phyloP scores from a whole-genome alignment of 2,113 vertebrate species.

The Sardina pilchardus region DNA sequence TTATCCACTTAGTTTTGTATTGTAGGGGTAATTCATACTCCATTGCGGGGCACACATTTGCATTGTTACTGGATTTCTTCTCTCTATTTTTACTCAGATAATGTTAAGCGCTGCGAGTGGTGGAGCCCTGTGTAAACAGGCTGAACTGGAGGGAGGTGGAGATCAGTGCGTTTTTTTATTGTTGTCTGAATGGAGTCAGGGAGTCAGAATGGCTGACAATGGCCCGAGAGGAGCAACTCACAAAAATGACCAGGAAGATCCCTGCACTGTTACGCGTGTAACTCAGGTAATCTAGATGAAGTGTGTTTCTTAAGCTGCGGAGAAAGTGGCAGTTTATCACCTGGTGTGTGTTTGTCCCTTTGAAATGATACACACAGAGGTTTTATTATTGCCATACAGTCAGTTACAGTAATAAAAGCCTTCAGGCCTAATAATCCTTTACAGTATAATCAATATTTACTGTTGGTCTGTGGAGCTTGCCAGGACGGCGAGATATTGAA shows the following conservation, averaged over 20 bases:
- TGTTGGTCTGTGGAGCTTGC: conserved; percentile 33
- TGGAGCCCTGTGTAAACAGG: background rate
- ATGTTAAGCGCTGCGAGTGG: background rate
- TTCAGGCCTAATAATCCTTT: conserved; percentile 55
- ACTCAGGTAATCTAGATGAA: conserved; percentile 21
- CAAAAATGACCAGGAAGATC: background rate
- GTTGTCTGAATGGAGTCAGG: background rate
- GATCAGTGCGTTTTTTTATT: background rate
- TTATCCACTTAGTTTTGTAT: conserved; percentile 42
- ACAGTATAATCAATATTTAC: conserved; percentile 54
- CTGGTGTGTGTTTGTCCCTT: conserved; percentile 45
- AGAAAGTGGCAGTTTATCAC: conserved; percentile 36
- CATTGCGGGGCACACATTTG: conserved; percentile 13
- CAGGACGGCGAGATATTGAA: conserved; percentile 44
- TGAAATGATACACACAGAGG: conserved; percentile 46
- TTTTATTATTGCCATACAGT: conserved; percentile 57
- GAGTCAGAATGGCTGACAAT: background rate
- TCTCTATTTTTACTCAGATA: background rate
- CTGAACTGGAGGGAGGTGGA: background rate
- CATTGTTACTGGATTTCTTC: background rate
- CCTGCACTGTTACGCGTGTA: conserved; percentile 16
- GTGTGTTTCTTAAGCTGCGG: conserved; percentile 26
- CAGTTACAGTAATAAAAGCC: conserved; percentile 50
- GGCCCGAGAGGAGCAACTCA: background rate
- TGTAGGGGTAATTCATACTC: conserved; percentile 32